These are phyloP conservation scores for Synergus umbraculus DNA, from an alignment of 2,888 invertebrate genomes.

Conservation along the genomic window DNA sequence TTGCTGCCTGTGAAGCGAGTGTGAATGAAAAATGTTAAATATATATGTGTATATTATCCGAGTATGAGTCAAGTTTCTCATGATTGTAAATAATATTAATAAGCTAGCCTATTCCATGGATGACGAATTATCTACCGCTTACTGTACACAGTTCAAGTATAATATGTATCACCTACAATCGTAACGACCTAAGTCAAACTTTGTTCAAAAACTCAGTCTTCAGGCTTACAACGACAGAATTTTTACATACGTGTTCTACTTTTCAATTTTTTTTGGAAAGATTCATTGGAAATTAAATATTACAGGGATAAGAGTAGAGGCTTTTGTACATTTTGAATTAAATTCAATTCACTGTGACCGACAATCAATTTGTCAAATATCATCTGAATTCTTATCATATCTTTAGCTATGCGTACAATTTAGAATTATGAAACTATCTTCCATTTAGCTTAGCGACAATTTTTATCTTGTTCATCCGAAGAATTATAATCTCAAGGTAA, in stretches of 20 bases:
- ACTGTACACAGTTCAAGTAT: conserved; percentile 6
- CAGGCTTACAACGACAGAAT: conserved; percentile 13
- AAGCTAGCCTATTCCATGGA: conserved; percentile 35
- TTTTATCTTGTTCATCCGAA: neutral
- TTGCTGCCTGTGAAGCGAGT: conserved; percentile 29
- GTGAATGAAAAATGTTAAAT: conserved; percentile 42
- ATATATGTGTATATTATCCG: conserved; percentile 62
- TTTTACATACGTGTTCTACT: conserved; percentile 12
- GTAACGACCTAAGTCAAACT: conserved; percentile 11
- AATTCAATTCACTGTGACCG: conserved; percentile 28
- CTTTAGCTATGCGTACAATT: conserved; percentile 3
- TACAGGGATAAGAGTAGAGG: conserved; percentile 19
- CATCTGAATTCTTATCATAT: neutral
- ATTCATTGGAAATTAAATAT: conserved; percentile 8
- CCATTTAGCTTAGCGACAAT: neutral
- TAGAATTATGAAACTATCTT: neutral
- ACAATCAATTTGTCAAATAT: conserved; percentile 37
- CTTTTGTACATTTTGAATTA: conserved; percentile 19
- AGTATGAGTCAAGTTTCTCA: conserved; percentile 32
- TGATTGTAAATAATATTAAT: conserved; percentile 45
- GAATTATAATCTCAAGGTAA: neutral
- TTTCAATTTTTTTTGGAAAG: neutral
- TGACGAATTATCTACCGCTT: conserved; percentile 29
- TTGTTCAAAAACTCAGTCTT: neutral
- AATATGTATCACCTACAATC: conserved; percentile 27